Conservation (phyloP, 2,888 invertebrate genomes). For the Nesidiocoris tenuis region DNA sequence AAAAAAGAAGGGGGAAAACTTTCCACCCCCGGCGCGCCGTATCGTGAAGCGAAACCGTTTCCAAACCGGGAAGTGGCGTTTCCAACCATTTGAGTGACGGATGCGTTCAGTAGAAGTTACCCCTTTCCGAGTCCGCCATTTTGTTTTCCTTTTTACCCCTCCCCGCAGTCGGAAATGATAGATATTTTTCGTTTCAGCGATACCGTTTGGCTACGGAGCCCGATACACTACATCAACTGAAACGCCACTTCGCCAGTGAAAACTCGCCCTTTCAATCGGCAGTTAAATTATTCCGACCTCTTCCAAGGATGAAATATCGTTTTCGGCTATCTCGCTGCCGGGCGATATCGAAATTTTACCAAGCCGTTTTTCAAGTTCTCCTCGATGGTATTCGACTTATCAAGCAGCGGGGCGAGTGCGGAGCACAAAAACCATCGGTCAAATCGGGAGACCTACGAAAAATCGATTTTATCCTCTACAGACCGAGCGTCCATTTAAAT, state of each 20-base stretch:
- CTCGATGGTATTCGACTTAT: too few relatives aligned
- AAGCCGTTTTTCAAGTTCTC: neutral
- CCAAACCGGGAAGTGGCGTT: neutral
- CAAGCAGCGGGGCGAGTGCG: too few relatives aligned
- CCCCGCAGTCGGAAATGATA: neutral
- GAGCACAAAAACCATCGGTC: too few relatives aligned
- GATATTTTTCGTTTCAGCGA: neutral
- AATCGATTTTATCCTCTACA: too few relatives aligned
- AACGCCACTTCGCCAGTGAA: neutral
- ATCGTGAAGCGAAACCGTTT: neutral
- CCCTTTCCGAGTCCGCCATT: neutral
- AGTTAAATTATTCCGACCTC: neutral
- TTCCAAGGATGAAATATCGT: neutral
- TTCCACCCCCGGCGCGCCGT: neutral
- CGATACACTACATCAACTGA: neutral
- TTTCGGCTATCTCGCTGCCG: neutral
- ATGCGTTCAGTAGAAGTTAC: neutral
- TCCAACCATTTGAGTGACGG: neutral
- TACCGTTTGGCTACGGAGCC: neutral
- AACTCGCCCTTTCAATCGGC: neutral
- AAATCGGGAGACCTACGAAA: too few relatives aligned
- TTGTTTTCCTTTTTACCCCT: neutral
- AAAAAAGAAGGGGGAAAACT: slow-evolving; percentile 6
- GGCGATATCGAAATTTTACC: neutral
- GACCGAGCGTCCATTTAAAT: too few relatives aligned